phyloP scores from a whole-genome alignment of 2,113 vertebrate species.

The Oncorhynchus mykiss region DNA sequence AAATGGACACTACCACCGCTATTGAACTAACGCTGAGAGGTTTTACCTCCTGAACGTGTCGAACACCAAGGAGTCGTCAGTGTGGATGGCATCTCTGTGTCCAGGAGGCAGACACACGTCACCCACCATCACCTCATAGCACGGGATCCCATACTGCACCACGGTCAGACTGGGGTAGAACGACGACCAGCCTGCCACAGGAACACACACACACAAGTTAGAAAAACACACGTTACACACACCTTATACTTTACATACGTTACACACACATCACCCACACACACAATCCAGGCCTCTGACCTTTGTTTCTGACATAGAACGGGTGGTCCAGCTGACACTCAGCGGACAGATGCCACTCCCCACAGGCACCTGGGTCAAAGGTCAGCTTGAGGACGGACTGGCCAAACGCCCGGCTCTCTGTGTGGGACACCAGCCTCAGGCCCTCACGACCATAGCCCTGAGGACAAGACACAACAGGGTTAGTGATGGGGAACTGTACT shows the following conservation, averaged over 20 bases:
- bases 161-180: slow-evolving; percentile 91
- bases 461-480: slow-evolving; percentile 14
- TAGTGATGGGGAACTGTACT: too few relatives aligned
- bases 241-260: not conserved
- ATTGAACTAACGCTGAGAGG: not conserved
- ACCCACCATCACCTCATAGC: slow-evolving; percentile 86
- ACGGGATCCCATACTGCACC: slow-evolving; percentile 91
- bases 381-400: slow-evolving; percentile 92
- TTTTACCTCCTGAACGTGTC: slow-evolving; percentile 91
- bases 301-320: slow-evolving; percentile 97
- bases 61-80: slow-evolving; percentile 92
- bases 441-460: slow-evolving; percentile 92
- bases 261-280: not conserved
- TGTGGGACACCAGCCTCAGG: slow-evolving; percentile 86
- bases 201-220: not conserved
- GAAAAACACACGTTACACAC: slow-evolving; percentile 1
- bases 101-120: slow-evolving; percentile 90
- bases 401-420: slow-evolving; percentile 86
- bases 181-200: slow-evolving; percentile 83
- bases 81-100: slow-evolving; percentile 90
- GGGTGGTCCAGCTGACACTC: slow-evolving; percentile 93
- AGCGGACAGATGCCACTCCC: slow-evolving; percentile 81
- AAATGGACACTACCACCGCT: not conserved
- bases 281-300: slow-evolving; percentile 59
- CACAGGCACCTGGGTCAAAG: slow-evolving; percentile 92